Conservation (phyloP, 1,140 invertebrate species). For the Bombus sibiricus region DNA sequence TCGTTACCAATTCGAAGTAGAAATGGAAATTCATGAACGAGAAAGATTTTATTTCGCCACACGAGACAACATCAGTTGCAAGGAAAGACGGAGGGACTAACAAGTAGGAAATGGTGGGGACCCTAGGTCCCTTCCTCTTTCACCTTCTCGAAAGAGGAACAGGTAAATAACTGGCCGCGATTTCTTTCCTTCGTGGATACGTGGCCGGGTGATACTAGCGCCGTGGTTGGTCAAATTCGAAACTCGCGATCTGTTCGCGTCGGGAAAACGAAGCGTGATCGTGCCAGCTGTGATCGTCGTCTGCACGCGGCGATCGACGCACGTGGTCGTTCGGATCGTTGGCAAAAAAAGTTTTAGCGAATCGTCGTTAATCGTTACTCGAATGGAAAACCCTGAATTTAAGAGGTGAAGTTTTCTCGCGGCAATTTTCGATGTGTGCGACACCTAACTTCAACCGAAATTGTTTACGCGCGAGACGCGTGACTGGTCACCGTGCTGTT, state of each 20-base stretch:
- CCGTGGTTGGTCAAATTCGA: slow-evolving; percentile 9
- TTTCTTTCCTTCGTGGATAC: slow-evolving; percentile 58
- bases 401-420: too few species aligned
- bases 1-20: too few species aligned
- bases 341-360: too few species aligned
- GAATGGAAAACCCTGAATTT: too few species aligned
- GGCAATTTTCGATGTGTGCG: not conserved
- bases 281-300: slow-evolving; percentile 64
- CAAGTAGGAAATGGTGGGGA: not conserved
- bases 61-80: too few species aligned
- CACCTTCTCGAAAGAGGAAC: slow-evolving; percentile 31
- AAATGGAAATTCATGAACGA: too few species aligned
- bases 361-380: too few species aligned
- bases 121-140: slow-evolving; percentile 31
- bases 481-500: not conserved
- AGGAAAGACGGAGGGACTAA: too few species aligned
- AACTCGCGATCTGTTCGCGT: slow-evolving; percentile 24
- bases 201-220: slow-evolving; percentile 37
- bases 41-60: too few species aligned
- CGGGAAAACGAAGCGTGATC: slow-evolving; percentile 23
- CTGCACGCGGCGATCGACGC: slow-evolving; percentile 43
- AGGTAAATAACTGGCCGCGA: slow-evolving; percentile 17
- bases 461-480: slow-evolving; percentile 11
- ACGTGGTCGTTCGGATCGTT: slow-evolving; percentile 50
- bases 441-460: not conserved